phyloP scores from a whole-genome alignment of 30 jellyfish, hydroid and myxozoan genomes.

The Cassiopea andromeda region DNA sequence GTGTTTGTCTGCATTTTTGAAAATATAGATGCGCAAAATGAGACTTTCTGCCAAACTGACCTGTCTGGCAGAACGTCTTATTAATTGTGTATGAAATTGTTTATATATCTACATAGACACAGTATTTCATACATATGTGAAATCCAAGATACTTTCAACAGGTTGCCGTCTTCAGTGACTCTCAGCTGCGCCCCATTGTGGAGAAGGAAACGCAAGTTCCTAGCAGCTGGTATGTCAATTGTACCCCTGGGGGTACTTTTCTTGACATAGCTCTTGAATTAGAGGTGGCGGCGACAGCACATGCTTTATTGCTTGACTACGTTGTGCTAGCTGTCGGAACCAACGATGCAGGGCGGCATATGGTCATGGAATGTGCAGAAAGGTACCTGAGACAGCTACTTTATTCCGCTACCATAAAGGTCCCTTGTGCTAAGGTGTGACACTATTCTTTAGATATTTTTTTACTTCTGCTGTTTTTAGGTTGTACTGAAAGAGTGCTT shows the following conservation, averaged over 20 bases:
- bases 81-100: no score
- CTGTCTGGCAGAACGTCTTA: no score
- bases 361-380: conserved; percentile 10
- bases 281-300: background rate
- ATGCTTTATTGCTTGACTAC: background rate
- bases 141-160: background rate
- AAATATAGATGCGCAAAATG: no score
- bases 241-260: background rate
- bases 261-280: background rate
- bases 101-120: no score
- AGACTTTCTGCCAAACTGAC: no score
- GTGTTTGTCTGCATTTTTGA: no score
- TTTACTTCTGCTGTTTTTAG: no score
- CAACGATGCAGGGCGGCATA: background rate
- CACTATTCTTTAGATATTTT: no score
- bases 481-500: no score
- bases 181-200: background rate
- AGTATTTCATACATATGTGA: no score
- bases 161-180: background rate
- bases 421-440: no score
- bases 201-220: background rate
- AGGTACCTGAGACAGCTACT: background rate
- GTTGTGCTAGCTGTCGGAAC: background rate
- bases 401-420: no score
- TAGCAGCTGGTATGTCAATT: background rate